phyloP scores from a whole-genome alignment of 2,797 vertebrate species.

The Myoxocephalus aenaeus region DNA sequence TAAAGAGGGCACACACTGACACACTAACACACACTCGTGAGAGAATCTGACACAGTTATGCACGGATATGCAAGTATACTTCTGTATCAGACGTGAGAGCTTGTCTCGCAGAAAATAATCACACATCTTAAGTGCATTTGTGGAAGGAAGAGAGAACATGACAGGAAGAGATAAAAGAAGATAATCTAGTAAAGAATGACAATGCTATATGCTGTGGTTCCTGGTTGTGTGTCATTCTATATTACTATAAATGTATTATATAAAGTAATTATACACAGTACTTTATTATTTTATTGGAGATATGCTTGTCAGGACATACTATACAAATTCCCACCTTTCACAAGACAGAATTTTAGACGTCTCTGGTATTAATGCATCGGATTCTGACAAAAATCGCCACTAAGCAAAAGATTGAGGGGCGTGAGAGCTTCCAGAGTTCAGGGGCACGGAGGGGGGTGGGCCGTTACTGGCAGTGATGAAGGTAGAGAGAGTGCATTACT shows the following conservation, averaged over 20 bases:
- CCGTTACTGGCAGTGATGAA: constrained; percentile 86
- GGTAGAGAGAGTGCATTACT: constrained; percentile 82
- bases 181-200: neutral
- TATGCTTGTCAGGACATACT: neutral
- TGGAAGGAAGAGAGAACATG: constrained; percentile 43
- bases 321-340: neutral
- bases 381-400: constrained; percentile 44
- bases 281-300: neutral
- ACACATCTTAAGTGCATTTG: constrained; percentile 20
- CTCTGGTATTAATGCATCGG: neutral
- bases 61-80: constrained; percentile 67
- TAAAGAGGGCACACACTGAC: constrained; percentile 83
- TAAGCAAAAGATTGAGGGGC: constrained; percentile 21
- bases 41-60: constrained; percentile 75
- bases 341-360: neutral
- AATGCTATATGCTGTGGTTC: neutral
- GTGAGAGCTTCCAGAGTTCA: constrained; percentile 56
- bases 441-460: constrained; percentile 50
- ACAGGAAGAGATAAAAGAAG: constrained; percentile 25
- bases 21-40: constrained; percentile 84
- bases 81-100: constrained; percentile 23
- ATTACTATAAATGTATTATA: neutral
- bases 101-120: constrained; percentile 17
- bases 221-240: neutral
- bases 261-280: neutral